Base-by-base conservation (phyloP, 2,113 vertebrate genomes). In the Nicator chloris region DNA sequence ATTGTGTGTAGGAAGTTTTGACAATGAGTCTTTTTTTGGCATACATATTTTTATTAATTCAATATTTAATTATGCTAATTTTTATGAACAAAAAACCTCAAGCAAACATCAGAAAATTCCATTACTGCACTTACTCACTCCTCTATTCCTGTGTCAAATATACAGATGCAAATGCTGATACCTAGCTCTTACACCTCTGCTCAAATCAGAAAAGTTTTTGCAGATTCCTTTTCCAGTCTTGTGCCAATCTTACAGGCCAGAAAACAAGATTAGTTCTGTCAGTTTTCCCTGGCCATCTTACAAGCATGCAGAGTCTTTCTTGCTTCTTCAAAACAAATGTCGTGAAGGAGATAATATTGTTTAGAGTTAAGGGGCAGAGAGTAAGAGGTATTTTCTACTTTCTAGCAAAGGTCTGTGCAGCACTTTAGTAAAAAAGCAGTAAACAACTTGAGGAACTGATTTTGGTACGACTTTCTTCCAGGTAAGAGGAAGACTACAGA, bases 41-140 rank as follows among this genome's bases (percentile, higher is more conserved):
- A 60, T 56, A 49, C 40, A 13, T 71, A 63, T 71, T 89, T 91
- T 86, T 86, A 68, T 82, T 81, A 87, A 94, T 94, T 91, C 78
- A 89, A 49, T 82, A 93, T 92, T 93, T 88, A 88, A 87, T 54
- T 94, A 76, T 87, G 78, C 20, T 95, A 93, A 93, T 90, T 92
- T 88, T 8, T 90, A 82, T 35, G 53, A 95, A 76, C 40, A 92
- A 76, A 86, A 94, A 89, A 13, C 3, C 3, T 11, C 42, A 84
- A 86, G 40, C 13, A 87, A 95, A 90, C 71, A 91, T 57, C 49
- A 94, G 84, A 68, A 51, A 90, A 72, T 82, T 94, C 66, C 70
- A 82, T 90, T 93, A 72, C 63, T 93, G n/a, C 37, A 86, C 57
- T 65, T 35, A 85, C 11, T 72, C 64, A 85, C 8, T 80, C 14